Evolutionary conservation across 1,140 invertebrate species (phyloP).

Genomic region (Nomia melanderi): DNA sequence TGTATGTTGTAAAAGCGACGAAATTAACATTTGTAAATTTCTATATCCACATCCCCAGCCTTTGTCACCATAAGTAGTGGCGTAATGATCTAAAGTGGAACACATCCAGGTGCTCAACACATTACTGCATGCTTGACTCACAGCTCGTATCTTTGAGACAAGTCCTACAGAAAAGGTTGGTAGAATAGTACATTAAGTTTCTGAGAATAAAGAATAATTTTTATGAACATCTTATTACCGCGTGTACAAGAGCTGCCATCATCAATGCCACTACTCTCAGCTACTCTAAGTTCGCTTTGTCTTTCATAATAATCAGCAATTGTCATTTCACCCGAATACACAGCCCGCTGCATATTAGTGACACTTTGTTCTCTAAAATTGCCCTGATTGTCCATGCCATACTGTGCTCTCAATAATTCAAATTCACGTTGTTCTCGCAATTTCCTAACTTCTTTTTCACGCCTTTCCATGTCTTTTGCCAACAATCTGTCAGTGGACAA

Average conservation of each 20-base stretch:
- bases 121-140: conserved; percentile 86
- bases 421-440: conserved; percentile 90
- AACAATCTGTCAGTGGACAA: conserved; percentile 82
- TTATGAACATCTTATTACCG: conserved; percentile 76
- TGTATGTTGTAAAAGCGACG: conserved; percentile 88
- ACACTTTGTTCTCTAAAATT: conserved; percentile 91
- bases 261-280: conserved; percentile 90
- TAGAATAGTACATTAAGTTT: background rate
- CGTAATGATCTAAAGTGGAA: conserved; percentile 91
- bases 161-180: conserved; percentile 82
- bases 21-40: conserved; percentile 95
- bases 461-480: conserved; percentile 84
- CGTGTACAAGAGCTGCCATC: conserved; percentile 90
- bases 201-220: background rate
- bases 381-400: conserved; percentile 93
- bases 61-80: conserved; percentile 91
- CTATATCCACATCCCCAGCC: conserved; percentile 96
- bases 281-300: conserved; percentile 87
- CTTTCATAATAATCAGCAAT: conserved; percentile 92
- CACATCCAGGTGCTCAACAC: conserved; percentile 87
- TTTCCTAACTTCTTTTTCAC: conserved; percentile 86
- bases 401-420: conserved; percentile 89
- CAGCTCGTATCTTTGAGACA: conserved; percentile 86
- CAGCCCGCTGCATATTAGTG: conserved; percentile 90
- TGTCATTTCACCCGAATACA: conserved; percentile 91